Base-by-base conservation (phyloP, 53 echinoderm and acorn worm species). In the Temnopleurus reevesii region DNA sequence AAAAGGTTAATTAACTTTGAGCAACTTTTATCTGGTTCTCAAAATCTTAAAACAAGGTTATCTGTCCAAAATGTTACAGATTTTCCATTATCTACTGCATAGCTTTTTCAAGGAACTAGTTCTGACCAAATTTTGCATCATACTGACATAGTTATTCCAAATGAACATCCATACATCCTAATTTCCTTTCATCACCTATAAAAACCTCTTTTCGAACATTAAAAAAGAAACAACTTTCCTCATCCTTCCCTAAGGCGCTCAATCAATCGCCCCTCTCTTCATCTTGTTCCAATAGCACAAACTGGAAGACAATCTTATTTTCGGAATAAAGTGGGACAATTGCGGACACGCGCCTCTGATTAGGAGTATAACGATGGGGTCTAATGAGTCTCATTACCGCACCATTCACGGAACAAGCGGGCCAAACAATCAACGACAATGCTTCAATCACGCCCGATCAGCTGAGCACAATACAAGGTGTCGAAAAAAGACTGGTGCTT, bases 361-460 rank as follows among this genome's bases (percentile, higher is more conserved):
- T 83, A 83, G 43, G 56, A 18, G 0, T 10, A 36, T 55, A 56
- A 30, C 55, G 38, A 36, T 33, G 83, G 83, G 8, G 12, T n/a
- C 17, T 83, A 56, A 83, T 83, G 83, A 55, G 83, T 8, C 36
- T 83, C 83, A 55, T 83, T 83, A 83, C 12, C 0, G 55, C 23
- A 19, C 83, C 24, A 55, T 83, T 83, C 83, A 83, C 23, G 9
- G 8, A 3, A 9, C n/a, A 51, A 36, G 83, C 36, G 56, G 19
- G 83, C 24, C 4, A 38, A 83, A 83, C 83, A 83, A 83, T 83
- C 2, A 15, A 35, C 83, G 55, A 83, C 83, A 53, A 83, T 83
- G 54, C 83, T 23, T 17, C 49, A 36, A 53, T 83, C 83, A 83
- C 36, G 2, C 7, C 36, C 8, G 43, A 41, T 71, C 71, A 71